These are phyloP conservation scores for Alexandromys fortis DNA, from an alignment of 2,113 vertebrate genomes.

Conservation along the genomic window DNA sequence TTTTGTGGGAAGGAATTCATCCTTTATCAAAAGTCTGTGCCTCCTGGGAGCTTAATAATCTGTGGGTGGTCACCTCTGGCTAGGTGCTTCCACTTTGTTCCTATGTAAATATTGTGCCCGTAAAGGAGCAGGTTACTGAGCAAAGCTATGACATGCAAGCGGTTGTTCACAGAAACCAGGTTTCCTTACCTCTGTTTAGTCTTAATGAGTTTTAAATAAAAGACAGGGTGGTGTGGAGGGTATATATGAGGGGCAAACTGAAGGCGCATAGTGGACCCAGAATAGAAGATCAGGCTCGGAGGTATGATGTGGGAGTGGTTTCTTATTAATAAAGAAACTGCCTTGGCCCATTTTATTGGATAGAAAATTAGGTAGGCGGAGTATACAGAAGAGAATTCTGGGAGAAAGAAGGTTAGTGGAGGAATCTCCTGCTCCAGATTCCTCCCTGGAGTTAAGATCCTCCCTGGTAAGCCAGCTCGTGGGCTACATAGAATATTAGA, in stretches of 20 bases:
- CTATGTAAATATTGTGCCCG: not conserved
- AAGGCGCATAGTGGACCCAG: not conserved
- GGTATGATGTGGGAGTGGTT: no score
- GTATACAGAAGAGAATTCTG: no score
- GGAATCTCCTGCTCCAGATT: no score
- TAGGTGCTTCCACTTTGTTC: not conserved
- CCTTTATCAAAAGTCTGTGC: not conserved
- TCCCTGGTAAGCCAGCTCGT: no score
- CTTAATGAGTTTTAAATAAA: not conserved
- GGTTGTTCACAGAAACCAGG: not conserved
- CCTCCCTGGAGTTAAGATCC: no score
- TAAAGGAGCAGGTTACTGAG: not conserved
- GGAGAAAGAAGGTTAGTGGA: no score
- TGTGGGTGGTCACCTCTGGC: not conserved
- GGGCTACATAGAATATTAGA: no score
- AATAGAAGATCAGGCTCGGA: not conserved
- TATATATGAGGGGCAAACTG: not conserved
- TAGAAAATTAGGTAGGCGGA: no score
- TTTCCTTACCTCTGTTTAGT: not conserved
- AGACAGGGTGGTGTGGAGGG: not conserved
- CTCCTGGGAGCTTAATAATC: not conserved
- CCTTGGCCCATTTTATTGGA: no score
- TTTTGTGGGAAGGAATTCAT: not conserved
- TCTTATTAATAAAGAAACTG: no score
- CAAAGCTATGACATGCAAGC: not conserved